Percentiles rank a stretch among this genome's conserved stretches.
phyloP scores from a whole-genome alignment of 2,797 vertebrate species.

The Enteromius thamalakanensis region DNA sequence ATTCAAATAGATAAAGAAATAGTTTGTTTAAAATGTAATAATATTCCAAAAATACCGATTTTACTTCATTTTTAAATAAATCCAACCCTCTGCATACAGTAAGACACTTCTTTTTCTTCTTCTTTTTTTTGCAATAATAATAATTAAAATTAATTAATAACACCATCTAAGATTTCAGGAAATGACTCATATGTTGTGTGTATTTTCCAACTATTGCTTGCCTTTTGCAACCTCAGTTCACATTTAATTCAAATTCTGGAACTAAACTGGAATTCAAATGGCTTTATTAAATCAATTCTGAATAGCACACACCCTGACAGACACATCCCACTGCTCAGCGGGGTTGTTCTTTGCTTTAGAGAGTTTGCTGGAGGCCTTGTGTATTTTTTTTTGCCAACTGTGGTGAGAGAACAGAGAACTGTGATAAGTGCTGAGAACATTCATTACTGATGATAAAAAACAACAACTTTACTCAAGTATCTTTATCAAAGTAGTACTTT shows the following conservation, averaged over 20 bases:
- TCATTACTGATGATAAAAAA: conserved; percentile 45
- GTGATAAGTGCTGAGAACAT: conserved; percentile 28
- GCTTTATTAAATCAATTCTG: conserved; percentile 1
- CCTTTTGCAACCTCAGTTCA: not conserved
- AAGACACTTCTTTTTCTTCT: no score
- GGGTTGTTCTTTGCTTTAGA: conserved; percentile 18
- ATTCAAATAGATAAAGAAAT: not conserved
- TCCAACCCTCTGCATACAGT: no score
- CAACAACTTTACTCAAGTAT: conserved; percentile 6
- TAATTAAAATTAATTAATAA: not conserved
- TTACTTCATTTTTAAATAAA: not conserved
- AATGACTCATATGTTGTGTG: not conserved
- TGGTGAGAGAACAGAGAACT: conserved; percentile 36
- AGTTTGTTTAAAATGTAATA: not conserved
- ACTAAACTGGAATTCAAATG: conserved; percentile 3
- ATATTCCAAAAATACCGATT: not conserved
- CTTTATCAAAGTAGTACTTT: conserved; percentile 7
- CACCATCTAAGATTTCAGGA: not conserved
- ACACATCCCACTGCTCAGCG: conserved; percentile 4
- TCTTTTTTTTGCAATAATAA: not conserved
- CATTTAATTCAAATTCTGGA: not conserved
- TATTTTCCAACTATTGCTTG: not conserved
- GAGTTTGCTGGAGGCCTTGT: conserved; percentile 33
- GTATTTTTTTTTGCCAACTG: conserved; percentile 7
- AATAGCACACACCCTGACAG: not conserved